These are phyloP conservation scores for Corythucha ciliata DNA, from an alignment of 2,888 invertebrate species.

Conservation along the genomic window DNA sequence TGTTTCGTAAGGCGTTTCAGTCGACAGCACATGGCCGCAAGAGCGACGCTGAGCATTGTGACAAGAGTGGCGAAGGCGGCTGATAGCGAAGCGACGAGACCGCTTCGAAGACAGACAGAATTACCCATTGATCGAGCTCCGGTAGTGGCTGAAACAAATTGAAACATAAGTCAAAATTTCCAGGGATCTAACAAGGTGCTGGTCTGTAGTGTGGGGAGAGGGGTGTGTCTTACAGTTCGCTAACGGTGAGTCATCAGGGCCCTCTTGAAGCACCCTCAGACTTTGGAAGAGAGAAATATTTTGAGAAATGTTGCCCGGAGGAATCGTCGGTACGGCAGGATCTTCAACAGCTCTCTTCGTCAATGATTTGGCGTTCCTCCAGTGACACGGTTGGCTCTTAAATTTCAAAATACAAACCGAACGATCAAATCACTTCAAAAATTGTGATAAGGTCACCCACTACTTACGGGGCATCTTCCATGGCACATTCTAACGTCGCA, in stretches of 20 bases:
- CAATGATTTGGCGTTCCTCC: slow-evolving; percentile 79
- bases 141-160: slow-evolving; percentile 17
- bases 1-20: slow-evolving; percentile 48
- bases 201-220: not conserved
- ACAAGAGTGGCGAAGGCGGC: slow-evolving; percentile 59
- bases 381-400: slow-evolving; percentile 85
- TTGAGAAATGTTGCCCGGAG: slow-evolving; percentile 57
- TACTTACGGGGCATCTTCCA: slow-evolving; percentile 82
- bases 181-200: not conserved
- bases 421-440: not conserved
- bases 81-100: slow-evolving; percentile 57
- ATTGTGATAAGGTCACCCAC: not conserved
- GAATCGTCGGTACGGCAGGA: slow-evolving; percentile 36
- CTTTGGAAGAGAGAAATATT: slow-evolving; percentile 86
- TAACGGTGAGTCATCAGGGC: slow-evolving; percentile 51
- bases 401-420: not conserved
- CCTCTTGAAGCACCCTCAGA: slow-evolving; percentile 75
- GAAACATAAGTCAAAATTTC: slow-evolving; percentile 1
- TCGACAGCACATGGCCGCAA: slow-evolving; percentile 66
- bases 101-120: slow-evolving; percentile 54
- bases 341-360: slow-evolving; percentile 59
- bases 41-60: slow-evolving; percentile 60
- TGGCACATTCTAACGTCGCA: slow-evolving; percentile 94
- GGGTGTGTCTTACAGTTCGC: slow-evolving; percentile 35
- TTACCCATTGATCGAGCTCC: slow-evolving; percentile 41